Evolutionary conservation across 2,888 invertebrate genomes (phyloP), one percentile per base, ranked within the genome.

Genomic region (Ormyrus thymus): DNA sequence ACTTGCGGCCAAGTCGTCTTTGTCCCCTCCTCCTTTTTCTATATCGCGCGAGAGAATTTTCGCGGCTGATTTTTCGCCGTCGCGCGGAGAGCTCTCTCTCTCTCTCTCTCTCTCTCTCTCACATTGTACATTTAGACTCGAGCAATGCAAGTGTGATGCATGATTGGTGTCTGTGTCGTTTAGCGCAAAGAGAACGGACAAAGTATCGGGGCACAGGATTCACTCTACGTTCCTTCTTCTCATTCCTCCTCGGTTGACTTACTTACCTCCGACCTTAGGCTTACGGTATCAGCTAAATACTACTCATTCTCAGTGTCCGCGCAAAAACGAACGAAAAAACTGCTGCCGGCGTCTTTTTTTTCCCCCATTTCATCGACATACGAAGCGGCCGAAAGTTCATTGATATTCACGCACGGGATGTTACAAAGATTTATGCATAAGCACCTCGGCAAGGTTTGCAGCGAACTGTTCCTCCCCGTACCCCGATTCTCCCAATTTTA

Each of bases 21-120:
- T 65, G 64, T 71, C 29, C 55, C 48, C 76, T 80, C 70, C 69
- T 79, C 58, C 64, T 71, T 71, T 75, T 70, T 79, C 53, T 70
- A 75, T 65, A 48, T n/a, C 29, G 29, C 29, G 29, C 29, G 29
- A 70, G 53, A 70, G 53, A 56, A 59, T 75, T 73, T 70, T 75
- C 45, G 62, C 62, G 15, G 62, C 29, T 15, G 7, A 29, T 62
- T 15, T 74, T 64, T 64, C 58, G 15, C 13, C 55, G 48, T 46
- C 9, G 13, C 29, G 51, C 50, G 65, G 71, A 10, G n/a, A 51
- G 2, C 43, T 70, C 59, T 69, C 55, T 55, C 11, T 7, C 55
- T 10, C 48, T 65, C 48, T 59, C 29, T 29, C 13, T 70, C 58
- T 69, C 55, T 55, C 11, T 6, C 55, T 9, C 48, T 65, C 48